Percentiles rank a stretch among this genome's conserved stretches.
Conservation (phyloP, 2,888 invertebrate genomes). For the Latheticus oryzae region DNA sequence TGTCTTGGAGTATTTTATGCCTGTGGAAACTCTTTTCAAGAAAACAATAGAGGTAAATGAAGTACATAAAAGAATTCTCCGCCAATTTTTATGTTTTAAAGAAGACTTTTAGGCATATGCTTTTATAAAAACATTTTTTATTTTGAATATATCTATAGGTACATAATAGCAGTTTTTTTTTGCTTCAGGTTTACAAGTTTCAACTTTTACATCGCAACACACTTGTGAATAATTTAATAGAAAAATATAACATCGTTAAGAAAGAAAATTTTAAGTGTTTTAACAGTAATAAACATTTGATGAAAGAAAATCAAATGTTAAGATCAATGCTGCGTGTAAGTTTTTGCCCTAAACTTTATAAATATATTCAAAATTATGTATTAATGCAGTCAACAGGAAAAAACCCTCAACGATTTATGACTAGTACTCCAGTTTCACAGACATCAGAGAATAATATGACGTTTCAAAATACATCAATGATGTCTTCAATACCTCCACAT, state of each 20-base stretch:
- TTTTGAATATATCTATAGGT: too few relatives aligned
- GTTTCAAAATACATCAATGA: slow-evolving; percentile 38
- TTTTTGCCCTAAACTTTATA: background rate
- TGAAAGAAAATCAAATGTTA: slow-evolving; percentile 54
- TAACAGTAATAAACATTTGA: slow-evolving; percentile 50
- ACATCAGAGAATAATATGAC: slow-evolving; percentile 19
- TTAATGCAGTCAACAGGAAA: slow-evolving; percentile 30
- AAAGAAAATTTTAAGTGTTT: slow-evolving; percentile 53
- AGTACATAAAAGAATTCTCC: too few relatives aligned
- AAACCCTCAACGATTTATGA: slow-evolving; percentile 38
- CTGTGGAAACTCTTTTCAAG: slow-evolving; percentile 50
- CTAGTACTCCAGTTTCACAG: slow-evolving; percentile 44
- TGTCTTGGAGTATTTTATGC: slow-evolving; percentile 56
- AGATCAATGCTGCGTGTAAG: slow-evolving; percentile 50
- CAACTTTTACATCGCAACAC: slow-evolving; percentile 54
- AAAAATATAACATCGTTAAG: slow-evolving; percentile 58
- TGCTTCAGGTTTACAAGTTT: slow-evolving; percentile 52
- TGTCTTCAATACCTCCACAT: slow-evolving; percentile 41
- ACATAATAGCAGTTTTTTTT: slow-evolving; percentile 13
- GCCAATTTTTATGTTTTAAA: too few relatives aligned
- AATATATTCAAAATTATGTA: slow-evolving; percentile 2
- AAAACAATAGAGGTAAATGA: slow-evolving; percentile 54
- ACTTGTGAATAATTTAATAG: slow-evolving; percentile 47
- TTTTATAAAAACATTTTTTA: too few relatives aligned
- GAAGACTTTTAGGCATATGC: too few relatives aligned